Percentiles rank a stretch among this genome's conserved stretches.
phyloP scores from a whole-genome alignment of 1,140 invertebrate genomes.

The Penaeus indicus region DNA sequence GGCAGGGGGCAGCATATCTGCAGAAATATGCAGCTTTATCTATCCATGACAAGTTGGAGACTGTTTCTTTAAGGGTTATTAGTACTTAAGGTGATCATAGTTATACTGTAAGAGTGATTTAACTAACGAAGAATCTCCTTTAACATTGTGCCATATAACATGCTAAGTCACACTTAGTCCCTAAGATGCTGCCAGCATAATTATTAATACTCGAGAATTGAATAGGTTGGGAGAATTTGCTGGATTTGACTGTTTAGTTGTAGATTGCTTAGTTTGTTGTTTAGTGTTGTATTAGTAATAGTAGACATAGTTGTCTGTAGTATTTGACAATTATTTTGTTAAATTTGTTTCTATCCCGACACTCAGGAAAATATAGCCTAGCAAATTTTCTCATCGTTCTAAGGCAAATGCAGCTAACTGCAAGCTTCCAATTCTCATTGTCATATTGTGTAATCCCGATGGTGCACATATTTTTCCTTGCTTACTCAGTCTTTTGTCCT shows the following conservation, averaged over 20 bases:
- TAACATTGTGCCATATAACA: conserved; percentile 66
- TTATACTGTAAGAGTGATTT: conserved; percentile 62
- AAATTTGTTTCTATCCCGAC: conserved; percentile 55
- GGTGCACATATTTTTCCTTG: conserved; percentile 37
- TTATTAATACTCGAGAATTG: conserved; percentile 63
- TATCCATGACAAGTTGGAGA: conserved; percentile 63
- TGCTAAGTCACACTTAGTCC: conserved; percentile 64
- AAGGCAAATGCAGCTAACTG: conserved; percentile 60
- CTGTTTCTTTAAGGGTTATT: conserved; percentile 60
- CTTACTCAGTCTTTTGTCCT: conserved; percentile 20
- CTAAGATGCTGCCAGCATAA: conserved; percentile 63
- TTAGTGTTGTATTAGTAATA: conserved; percentile 53
- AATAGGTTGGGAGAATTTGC: conserved; percentile 63
- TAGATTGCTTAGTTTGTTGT: conserved; percentile 61
- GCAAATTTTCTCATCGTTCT: conserved; percentile 64
- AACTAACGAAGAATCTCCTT: conserved; percentile 64
- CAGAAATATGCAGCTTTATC: conserved; percentile 60
- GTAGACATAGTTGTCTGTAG: conserved; percentile 57
- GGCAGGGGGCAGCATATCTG: conserved; percentile 45
- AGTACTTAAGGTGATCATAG: conserved; percentile 62
- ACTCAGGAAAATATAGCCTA: conserved; percentile 62
- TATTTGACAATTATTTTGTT: conserved; percentile 50
- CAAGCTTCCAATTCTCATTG: conserved; percentile 61
- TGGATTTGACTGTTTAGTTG: conserved; percentile 59
- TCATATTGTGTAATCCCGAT: conserved; percentile 55